These are phyloP conservation scores for Girardinichthys multiradiatus DNA, from an alignment of 2,113 vertebrate genomes.

Conservation along the genomic window DNA sequence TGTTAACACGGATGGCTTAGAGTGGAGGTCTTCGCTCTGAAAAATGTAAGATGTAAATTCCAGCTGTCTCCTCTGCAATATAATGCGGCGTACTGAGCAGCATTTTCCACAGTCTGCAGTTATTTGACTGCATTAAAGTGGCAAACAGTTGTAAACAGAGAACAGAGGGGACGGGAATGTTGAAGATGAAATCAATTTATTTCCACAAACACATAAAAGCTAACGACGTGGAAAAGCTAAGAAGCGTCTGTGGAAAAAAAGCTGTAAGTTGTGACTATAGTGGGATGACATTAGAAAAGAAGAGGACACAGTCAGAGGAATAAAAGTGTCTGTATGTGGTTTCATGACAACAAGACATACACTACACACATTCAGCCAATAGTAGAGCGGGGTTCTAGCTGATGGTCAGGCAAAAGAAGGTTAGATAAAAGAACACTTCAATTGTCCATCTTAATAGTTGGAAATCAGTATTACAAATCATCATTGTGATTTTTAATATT, in stretches of 20 bases:
- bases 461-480: no score
- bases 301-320: slow-evolving; percentile 28
- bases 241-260: slow-evolving; percentile 1
- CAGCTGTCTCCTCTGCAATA: slow-evolving; percentile 40
- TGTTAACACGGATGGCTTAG: slow-evolving; percentile 45
- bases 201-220: slow-evolving; percentile 23
- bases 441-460: no score
- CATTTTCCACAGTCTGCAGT: slow-evolving; percentile 13
- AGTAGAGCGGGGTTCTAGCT: slow-evolving; percentile 25
- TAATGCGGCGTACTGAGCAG: slow-evolving; percentile 26
- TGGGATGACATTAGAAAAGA: slow-evolving; percentile 6
- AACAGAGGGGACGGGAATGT: background rate
- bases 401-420: slow-evolving; percentile 26
- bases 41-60: slow-evolving; percentile 58
- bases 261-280: slow-evolving; percentile 8
- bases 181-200: slow-evolving; percentile 14
- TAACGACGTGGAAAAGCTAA: slow-evolving; percentile 19
- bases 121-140: slow-evolving; percentile 40
- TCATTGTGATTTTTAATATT: no score
- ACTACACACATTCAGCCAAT: slow-evolving; percentile 32
- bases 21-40: slow-evolving; percentile 29
- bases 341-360: slow-evolving; percentile 40
- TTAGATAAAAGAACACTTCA: background rate
- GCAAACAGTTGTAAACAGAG: slow-evolving; percentile 36
- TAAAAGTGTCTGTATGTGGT: slow-evolving; percentile 17